Evolutionary conservation across 1,140 invertebrate species (phyloP), one percentile per base, ranked within the genome.

Genomic region (Mycetomoellerius zeteki): DNA sequence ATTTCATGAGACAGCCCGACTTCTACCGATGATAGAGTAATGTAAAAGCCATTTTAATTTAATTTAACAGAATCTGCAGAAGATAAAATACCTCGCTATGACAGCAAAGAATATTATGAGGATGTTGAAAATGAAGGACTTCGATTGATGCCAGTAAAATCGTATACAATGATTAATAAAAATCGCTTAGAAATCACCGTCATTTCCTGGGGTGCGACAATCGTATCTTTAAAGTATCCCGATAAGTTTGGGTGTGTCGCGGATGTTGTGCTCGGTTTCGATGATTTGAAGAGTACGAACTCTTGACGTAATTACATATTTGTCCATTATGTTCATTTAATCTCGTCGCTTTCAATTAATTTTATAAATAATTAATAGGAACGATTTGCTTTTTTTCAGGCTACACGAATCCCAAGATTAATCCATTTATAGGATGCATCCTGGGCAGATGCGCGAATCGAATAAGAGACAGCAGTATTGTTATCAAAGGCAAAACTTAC

Each of bases 361-460:
- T 7, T n/a, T 19, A 47, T 8, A 21, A 3, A 12, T 14, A 21
- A 27, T 7, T 58, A 33, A 52, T 24, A 52, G 37, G 6, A 21
- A 58, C 50, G 43, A 64, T 43, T 88, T 0, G 56, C 4, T 50
- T 80, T 85, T 85, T 86, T 85, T 10, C 94, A 96, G 96, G 96
- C 19, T 98, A 98, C 91, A 94, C 96, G 33, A 95, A 96, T 65
- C 93, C 95, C 1, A 94, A 95, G 10, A 89, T 93, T 52, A 97
- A 97, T 93, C 97, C 97, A 0, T 98, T 98, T 92, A 97, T 99
- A 92, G 99, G 99, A 3, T 97, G 97, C 0, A 97, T 98, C 3
- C 96, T 99, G 69, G 99, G 99, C 2, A 96, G 99, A 86, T 97
- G 98, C 65, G 98, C 98, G 3, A 99, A 99, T 94, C 96, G 98